Evolutionary conservation across 1,140 invertebrate species (phyloP).

Genomic region (Octopus sinensis): DNA sequence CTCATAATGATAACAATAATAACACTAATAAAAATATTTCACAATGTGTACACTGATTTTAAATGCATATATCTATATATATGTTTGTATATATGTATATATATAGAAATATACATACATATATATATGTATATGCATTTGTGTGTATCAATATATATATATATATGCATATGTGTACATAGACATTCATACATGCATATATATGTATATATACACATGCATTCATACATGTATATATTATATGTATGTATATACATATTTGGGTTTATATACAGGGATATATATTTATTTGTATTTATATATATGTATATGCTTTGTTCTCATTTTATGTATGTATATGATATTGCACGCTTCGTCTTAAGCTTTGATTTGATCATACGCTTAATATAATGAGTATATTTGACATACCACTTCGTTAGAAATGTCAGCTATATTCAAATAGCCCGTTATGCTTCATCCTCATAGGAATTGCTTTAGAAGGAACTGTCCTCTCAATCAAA

Average conservation of each 20-base stretch:
- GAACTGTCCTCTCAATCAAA: not conserved
- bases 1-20: too few relatives aligned
- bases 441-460: not conserved
- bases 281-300: not conserved
- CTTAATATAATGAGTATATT: not conserved
- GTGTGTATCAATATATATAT: not conserved
- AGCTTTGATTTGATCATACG: not conserved
- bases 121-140: not conserved
- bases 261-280: not conserved
- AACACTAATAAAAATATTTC: too few relatives aligned
- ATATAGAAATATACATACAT: not conserved
- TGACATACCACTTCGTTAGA: not conserved
- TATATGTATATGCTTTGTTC: not conserved
- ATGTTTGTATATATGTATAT: not conserved
- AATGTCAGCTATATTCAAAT: not conserved
- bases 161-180: not conserved
- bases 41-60: too few relatives aligned
- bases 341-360: not conserved
- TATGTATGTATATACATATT: not conserved
- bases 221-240: not conserved
- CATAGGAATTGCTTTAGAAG: not conserved
- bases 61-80: not conserved
- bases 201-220: not conserved
- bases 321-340: not conserved
- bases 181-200: not conserved